Evolutionary conservation across 1,140 invertebrate genomes (phyloP).

Genomic region (Magallana angulata): DNA sequence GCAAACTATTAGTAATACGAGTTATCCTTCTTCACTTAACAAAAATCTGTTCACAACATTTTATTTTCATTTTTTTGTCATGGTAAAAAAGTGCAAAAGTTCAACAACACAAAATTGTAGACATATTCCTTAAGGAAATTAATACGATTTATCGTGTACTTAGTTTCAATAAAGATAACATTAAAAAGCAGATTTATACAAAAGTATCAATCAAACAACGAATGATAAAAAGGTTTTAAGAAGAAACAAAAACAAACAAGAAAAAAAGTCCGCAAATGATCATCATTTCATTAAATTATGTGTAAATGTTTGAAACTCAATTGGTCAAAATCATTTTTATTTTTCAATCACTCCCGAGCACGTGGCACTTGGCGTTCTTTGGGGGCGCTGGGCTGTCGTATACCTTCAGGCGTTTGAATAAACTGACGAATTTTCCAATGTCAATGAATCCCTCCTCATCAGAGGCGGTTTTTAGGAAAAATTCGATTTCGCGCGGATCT

Average conservation of each 20-base stretch:
- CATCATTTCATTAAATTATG: too few relatives aligned
- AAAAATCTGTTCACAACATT: not conserved
- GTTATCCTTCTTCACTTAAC: not conserved
- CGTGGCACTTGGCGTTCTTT: conserved; percentile 54
- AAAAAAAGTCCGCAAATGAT: too few relatives aligned
- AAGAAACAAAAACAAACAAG: too few relatives aligned
- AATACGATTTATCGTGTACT: too few relatives aligned
- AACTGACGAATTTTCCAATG: conserved; percentile 72
- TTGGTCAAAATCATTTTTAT: not conserved
- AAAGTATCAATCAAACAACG: too few relatives aligned
- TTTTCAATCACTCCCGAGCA: conserved; percentile 40
- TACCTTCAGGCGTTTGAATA: conserved; percentile 71
- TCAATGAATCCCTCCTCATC: conserved; percentile 71
- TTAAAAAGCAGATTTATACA: too few relatives aligned
- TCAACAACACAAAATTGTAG: conserved; percentile 5
- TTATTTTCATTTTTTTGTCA: conserved; percentile 16
- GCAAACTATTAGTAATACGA: too few relatives aligned
- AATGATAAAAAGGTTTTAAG: too few relatives aligned
- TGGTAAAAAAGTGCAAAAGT: conserved; percentile 34
- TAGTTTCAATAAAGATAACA: too few relatives aligned
- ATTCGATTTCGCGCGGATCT: conserved; percentile 73
- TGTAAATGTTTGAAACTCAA: too few relatives aligned
- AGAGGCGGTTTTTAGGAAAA: conserved; percentile 72
- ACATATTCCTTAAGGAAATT: not conserved
- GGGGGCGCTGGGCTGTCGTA: conserved; percentile 70